phyloP scores from a whole-genome alignment of 2,888 invertebrate species.

The Tetragonula carbonaria region DNA sequence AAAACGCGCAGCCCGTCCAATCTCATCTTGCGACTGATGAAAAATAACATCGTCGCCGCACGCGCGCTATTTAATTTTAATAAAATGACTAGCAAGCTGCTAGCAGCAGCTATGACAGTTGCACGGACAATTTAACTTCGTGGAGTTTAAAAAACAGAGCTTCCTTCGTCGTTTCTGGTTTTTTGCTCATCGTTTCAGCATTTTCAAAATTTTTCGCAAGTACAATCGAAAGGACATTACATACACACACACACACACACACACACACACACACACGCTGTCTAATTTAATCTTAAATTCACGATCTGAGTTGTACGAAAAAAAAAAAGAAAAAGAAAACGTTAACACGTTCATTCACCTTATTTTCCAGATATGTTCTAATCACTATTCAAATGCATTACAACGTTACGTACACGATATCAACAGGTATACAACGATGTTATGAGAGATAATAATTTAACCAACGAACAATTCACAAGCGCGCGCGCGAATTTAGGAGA shows the following conservation, averaged over 20 bases:
- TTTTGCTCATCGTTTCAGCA: background rate
- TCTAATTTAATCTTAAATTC: too few relatives aligned
- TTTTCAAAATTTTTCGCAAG: background rate
- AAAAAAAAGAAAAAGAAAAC: background rate
- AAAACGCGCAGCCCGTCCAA: conserved; percentile 7
- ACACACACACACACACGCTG: background rate
- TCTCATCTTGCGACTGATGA: conserved; percentile 12
- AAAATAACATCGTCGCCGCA: conserved; percentile 3
- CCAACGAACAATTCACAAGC: background rate
- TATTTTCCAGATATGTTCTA: background rate
- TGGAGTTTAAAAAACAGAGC: background rate
- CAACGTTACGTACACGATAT: background rate
- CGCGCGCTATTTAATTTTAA: conserved; percentile 15
- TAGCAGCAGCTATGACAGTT: background rate
- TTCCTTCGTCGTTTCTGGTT: background rate
- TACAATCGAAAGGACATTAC: background rate
- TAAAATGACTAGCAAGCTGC: conserved; percentile 4
- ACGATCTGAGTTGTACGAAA: too few relatives aligned
- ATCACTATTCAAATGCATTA: background rate
- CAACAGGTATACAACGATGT: background rate
- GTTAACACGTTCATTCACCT: background rate
- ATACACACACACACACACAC: background rate
- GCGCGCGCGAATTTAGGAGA: background rate
- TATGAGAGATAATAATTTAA: conserved; percentile 6
- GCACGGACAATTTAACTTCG: background rate